Conservation (phyloP, 2,888 invertebrate genomes). For the Podabrus alpinus region DNA sequence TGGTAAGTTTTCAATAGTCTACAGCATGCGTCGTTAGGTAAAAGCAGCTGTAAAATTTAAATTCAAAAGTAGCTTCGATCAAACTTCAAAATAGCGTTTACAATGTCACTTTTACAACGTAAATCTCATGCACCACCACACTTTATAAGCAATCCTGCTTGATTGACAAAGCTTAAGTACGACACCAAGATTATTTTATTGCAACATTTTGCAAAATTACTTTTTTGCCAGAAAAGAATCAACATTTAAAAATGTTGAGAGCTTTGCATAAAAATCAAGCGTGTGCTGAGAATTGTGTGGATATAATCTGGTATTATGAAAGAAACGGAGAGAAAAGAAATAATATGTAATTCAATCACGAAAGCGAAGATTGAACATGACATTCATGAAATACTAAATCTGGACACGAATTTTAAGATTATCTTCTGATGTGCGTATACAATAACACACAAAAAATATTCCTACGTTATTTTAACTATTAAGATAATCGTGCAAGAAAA, state of each 20-base stretch:
- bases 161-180: not conserved
- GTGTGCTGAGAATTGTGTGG: not conserved
- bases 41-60: not conserved
- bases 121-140: not conserved
- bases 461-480: no score
- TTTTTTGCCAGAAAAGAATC: not conserved
- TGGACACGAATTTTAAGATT: not conserved
- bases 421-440: not conserved
- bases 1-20: not conserved
- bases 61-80: not conserved
- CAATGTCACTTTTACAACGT: not conserved
- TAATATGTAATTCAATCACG: not conserved
- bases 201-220: not conserved
- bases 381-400: not conserved
- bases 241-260: no score
- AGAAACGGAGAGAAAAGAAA: not conserved
- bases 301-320: not conserved
- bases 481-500: no score
- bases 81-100: not conserved
- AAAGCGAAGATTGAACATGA: not conserved
- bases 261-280: not conserved
- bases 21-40: not conserved
- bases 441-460: no score
- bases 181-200: not conserved
- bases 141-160: not conserved